phyloP scores from a whole-genome alignment of 2,113 vertebrate species.

The Hoplias malabaricus region DNA sequence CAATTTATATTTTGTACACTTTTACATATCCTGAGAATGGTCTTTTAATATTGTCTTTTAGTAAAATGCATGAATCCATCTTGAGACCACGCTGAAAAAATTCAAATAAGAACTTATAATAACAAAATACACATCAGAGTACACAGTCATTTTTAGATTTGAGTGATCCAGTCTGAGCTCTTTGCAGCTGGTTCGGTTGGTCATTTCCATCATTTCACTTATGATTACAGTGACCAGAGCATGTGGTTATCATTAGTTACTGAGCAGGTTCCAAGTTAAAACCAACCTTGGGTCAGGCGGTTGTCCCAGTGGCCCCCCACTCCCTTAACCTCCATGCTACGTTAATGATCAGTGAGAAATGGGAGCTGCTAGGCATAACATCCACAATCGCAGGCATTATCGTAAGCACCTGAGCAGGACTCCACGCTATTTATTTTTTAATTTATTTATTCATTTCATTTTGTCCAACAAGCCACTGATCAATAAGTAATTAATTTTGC shows the following conservation, averaged over 20 bases:
- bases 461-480: slow-evolving; percentile 66
- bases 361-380: slow-evolving; percentile 66
- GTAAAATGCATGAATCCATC: too few species aligned
- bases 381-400: slow-evolving; percentile 61
- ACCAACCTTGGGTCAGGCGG: slow-evolving; percentile 47
- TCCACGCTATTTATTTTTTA: slow-evolving; percentile 62
- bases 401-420: slow-evolving; percentile 60
- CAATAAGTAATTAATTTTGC: slow-evolving; percentile 79
- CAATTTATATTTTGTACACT: too few species aligned
- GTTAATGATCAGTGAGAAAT: slow-evolving; percentile 67
- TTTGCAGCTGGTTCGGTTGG: slow-evolving; percentile 23
- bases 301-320: slow-evolving; percentile 41
- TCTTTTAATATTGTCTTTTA: too few species aligned
- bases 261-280: slow-evolving; percentile 46
- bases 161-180: neutral
- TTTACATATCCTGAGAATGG: too few species aligned
- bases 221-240: slow-evolving; percentile 41
- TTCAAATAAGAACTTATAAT: neutral
- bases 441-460: slow-evolving; percentile 73
- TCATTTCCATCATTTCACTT: slow-evolving; percentile 30
- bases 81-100: too few species aligned
- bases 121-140: neutral
- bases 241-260: slow-evolving; percentile 44
- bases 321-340: slow-evolving; percentile 48
- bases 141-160: neutral